Conservation (phyloP, 2,888 invertebrate species). For the Eristalis intricaria region DNA sequence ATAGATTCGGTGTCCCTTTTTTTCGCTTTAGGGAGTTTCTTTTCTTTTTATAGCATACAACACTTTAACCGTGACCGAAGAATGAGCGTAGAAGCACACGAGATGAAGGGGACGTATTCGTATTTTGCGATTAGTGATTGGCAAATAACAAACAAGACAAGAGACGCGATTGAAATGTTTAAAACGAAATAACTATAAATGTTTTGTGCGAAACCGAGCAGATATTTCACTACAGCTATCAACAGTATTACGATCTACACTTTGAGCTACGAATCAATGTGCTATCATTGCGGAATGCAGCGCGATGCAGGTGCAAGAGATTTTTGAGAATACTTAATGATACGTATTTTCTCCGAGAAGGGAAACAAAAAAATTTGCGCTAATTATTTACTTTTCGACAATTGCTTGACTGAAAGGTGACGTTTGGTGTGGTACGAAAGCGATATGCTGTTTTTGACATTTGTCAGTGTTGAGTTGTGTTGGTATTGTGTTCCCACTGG, state of each 20-base stretch:
- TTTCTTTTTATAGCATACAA: conserved; percentile 3
- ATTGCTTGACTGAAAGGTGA: conserved; percentile 66
- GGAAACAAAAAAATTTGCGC: conserved; percentile 56
- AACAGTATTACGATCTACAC: conserved; percentile 15
- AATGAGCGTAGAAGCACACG: conserved; percentile 12
- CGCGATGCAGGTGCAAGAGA: conserved; percentile 9
- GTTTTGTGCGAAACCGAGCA: conserved; percentile 55
- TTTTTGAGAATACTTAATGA: conserved; percentile 25
- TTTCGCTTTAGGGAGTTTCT: not conserved
- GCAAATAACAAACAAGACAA: conserved; percentile 22
- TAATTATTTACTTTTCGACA: conserved; percentile 69
- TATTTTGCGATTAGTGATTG: conserved; percentile 39
- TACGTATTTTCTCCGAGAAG: conserved; percentile 22
- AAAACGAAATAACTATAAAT: not conserved
- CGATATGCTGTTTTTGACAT: conserved; percentile 48
- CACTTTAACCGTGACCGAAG: not conserved
- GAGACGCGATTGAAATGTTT: not conserved
- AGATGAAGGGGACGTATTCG: conserved; percentile 8
- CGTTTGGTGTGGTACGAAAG: conserved; percentile 43
- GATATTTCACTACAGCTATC: conserved; percentile 18
- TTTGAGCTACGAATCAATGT: conserved; percentile 27
- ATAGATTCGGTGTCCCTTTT: conserved; percentile 14
- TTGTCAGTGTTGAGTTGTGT: conserved; percentile 1
- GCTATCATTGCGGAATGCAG: not conserved
- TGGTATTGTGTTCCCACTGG: not conserved